A percentile compares a stretch with the other conserved stretches of the same genome.
Conservation (phyloP, 2,888 invertebrate species). For the Thelaira solivaga region DNA sequence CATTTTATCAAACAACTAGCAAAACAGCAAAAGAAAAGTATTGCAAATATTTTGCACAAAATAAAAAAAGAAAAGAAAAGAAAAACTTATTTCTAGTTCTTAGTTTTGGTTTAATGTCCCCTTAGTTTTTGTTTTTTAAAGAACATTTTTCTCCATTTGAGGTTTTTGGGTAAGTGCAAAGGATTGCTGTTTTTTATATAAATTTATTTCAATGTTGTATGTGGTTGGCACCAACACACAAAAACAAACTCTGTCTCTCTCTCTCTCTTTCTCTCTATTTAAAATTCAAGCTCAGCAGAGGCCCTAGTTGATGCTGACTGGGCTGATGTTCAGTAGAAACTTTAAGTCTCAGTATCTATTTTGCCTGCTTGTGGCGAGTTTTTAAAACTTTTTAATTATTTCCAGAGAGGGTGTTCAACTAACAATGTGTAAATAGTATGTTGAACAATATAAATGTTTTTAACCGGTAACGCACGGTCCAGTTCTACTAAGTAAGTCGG, state of each 20-base stretch:
- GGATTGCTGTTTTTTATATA: slow-evolving; percentile 10
- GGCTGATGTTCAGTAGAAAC: slow-evolving; percentile 12
- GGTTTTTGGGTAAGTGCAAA: too few species aligned
- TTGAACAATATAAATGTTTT: too few species aligned
- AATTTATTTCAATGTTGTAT: slow-evolving; percentile 21
- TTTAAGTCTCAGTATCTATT: slow-evolving; percentile 29
- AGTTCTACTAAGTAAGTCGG: too few species aligned
- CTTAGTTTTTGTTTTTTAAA: neutral
- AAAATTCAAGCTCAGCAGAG: too few species aligned
- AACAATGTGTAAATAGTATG: neutral
- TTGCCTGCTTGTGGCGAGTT: slow-evolving; percentile 47
- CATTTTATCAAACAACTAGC: too few species aligned
- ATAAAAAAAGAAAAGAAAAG: neutral
- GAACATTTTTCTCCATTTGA: slow-evolving; percentile 8
- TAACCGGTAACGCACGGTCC: too few species aligned
- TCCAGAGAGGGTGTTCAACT: slow-evolving; percentile 46
- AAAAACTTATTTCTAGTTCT: neutral
- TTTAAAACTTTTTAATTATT: slow-evolving; percentile 62
- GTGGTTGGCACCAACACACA: slow-evolving; percentile 5
- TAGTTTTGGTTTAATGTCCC: slow-evolving; percentile 38
- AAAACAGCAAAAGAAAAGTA: neutral
- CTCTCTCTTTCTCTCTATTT: too few species aligned
- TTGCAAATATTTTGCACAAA: neutral
- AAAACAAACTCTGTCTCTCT: too few species aligned
- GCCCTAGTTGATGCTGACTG: neutral